These are phyloP conservation scores for Nycteola revayana DNA, from an alignment of 2,888 invertebrate genomes.

Conservation along the genomic window DNA sequence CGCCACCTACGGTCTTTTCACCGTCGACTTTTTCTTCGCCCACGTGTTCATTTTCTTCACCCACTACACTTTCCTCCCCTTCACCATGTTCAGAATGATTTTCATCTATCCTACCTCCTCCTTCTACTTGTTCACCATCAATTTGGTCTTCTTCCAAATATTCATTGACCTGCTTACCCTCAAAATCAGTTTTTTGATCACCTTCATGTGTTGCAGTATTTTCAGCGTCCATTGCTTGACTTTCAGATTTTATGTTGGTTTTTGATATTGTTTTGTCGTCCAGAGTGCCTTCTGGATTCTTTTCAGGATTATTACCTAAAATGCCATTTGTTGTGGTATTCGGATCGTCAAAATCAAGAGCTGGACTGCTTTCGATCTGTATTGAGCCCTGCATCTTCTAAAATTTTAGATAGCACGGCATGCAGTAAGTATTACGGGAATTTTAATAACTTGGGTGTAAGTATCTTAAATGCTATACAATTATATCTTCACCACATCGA, in stretches of 20 bases:
- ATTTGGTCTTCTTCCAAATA: slow-evolving; percentile 4
- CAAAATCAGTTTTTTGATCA: slow-evolving; percentile 7
- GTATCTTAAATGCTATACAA: slow-evolving; percentile 51
- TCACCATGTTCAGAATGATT: too few species aligned
- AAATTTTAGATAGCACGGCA: background rate
- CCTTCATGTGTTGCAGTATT: slow-evolving; percentile 13
- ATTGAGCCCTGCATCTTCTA: slow-evolving; percentile 3
- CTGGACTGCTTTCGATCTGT: background rate
- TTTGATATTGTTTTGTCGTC: background rate
- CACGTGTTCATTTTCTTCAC: slow-evolving; percentile 29
- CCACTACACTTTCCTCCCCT: slow-evolving; percentile 27
- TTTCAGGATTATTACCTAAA: slow-evolving; percentile 18
- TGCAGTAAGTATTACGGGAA: slow-evolving; percentile 20
- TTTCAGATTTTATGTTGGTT: background rate
- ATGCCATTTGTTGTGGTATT: slow-evolving; percentile 13
- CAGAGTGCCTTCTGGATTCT: slow-evolving; percentile 11
- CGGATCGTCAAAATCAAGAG: background rate
- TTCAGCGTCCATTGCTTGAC: background rate
- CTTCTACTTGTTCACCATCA: slow-evolving; percentile 10
- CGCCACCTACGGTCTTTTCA: slow-evolving; percentile 32
- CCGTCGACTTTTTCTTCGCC: slow-evolving; percentile 39
- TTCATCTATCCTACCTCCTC: too few species aligned
- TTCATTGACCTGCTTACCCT: slow-evolving; percentile 11
- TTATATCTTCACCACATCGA: slow-evolving; percentile 49
- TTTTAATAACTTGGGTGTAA: slow-evolving; percentile 18